These are phyloP conservation scores for Halichondria panicea DNA, from an alignment of 37 sponge, comb jelly and placozoan genomes.

Conservation along the genomic window DNA sequence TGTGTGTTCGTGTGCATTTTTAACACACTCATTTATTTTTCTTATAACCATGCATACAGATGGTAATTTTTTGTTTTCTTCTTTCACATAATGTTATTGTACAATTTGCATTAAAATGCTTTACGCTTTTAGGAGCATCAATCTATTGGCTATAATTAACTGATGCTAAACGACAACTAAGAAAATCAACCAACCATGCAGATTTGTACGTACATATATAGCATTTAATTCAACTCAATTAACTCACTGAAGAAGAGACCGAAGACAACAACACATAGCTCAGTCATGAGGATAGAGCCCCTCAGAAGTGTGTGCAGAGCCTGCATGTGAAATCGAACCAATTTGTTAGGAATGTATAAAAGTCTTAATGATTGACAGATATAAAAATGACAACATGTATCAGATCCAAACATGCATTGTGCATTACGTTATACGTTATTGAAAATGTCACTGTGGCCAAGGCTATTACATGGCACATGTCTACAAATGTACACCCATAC, in stretches of 20 bases:
- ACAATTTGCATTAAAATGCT: not conserved
- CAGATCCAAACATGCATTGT: too few species aligned
- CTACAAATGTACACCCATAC: too few species aligned
- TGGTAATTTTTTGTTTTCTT: too few species aligned
- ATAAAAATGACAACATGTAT: too few species aligned
- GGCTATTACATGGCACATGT: too few species aligned
- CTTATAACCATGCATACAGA: too few species aligned
- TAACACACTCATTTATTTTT: not conserved
- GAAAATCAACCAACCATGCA: not conserved
- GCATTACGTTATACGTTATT: too few species aligned
- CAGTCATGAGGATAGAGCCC: conserved; percentile 56
- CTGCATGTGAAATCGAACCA: too few species aligned
- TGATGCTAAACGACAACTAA: not conserved
- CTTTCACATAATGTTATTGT: not conserved
- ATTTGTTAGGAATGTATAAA: too few species aligned
- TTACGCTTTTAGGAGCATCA: not conserved
- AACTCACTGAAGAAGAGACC: conserved; percentile 78
- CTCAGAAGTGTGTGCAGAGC: conserved; percentile 32
- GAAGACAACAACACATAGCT: conserved; percentile 64
- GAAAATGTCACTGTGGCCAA: too few species aligned
- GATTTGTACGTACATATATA: not conserved
- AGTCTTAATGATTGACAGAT: too few species aligned
- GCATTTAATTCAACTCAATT: not conserved
- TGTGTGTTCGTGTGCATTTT: not conserved
- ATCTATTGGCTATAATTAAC: not conserved